These are phyloP conservation scores for Branchipolynoe longqiensis DNA, from an alignment of 2,888 invertebrate species.

Conservation along the genomic window DNA sequence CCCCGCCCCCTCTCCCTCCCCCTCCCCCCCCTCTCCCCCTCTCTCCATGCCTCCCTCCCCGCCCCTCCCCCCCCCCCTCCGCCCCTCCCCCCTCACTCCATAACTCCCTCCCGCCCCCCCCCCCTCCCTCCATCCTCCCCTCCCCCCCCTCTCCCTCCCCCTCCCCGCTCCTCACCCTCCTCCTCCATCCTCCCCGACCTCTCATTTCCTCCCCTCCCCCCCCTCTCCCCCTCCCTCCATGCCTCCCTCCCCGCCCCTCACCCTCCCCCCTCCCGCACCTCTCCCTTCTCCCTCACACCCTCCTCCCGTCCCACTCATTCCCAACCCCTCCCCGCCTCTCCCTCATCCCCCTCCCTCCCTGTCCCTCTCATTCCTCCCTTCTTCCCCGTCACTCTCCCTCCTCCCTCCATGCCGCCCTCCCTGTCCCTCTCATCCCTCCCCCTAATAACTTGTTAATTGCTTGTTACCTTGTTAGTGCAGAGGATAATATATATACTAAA, in stretches of 20 bases:
- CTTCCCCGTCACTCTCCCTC: not conserved
- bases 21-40: not conserved
- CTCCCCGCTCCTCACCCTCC: not conserved
- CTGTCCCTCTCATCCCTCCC: not conserved
- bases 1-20: not conserved
- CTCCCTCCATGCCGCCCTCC: not conserved
- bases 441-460: too few species aligned
- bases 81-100: not conserved
- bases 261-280: constrained; percentile 87
- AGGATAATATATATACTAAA: too few species aligned
- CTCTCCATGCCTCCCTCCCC: not conserved
- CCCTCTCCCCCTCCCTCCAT: not conserved
- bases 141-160: too few species aligned
- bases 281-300: constrained; percentile 79
- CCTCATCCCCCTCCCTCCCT: too few species aligned
- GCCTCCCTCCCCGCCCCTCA: constrained; percentile 16
- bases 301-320: not conserved
- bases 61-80: not conserved
- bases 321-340: too few species aligned
- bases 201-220: not conserved
- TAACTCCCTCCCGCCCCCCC: not conserved
- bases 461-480: too few species aligned
- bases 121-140: too few species aligned
- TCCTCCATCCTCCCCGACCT: not conserved
- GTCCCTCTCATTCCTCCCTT: too few species aligned